Evolutionary conservation across 2,797 vertebrate species (phyloP).

Genomic region (Muscicapa striata): DNA sequence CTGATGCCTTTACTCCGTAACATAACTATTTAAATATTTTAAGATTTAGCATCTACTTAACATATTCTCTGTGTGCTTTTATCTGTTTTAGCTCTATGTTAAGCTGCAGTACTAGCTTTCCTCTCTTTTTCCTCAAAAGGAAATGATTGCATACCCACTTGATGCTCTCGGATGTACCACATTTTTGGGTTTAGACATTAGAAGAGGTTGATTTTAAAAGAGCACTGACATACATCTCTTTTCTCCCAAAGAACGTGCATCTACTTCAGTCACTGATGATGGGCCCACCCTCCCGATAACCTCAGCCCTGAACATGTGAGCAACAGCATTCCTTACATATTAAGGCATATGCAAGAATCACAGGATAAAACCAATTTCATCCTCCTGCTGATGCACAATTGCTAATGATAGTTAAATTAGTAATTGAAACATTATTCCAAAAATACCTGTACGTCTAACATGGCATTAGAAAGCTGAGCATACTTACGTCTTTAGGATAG

Average conservation of each 20-base stretch:
- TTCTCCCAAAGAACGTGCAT: background rate
- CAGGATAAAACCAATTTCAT: background rate
- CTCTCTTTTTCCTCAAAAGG: background rate
- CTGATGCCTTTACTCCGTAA: background rate
- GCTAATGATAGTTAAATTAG: background rate
- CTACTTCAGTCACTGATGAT: background rate
- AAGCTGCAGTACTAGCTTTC: background rate
- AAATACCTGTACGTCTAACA: background rate
- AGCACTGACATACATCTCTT: background rate
- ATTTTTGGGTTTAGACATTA: background rate
- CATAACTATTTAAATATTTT: background rate
- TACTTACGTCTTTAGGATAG: background rate
- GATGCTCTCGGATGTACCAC: background rate
- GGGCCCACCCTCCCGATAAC: fast-evolving
- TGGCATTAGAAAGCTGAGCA: background rate
- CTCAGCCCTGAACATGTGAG: background rate
- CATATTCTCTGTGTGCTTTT: background rate
- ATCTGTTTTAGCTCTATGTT: background rate
- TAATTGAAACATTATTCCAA: background rate
- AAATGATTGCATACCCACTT: background rate
- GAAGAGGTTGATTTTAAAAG: background rate
- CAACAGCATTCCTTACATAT: background rate
- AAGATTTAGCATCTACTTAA: background rate
- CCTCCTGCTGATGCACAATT: background rate
- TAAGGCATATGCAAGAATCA: background rate